Evolutionary conservation across 2,888 invertebrate genomes (phyloP).

Genomic region (Tiliacea citrago): DNA sequence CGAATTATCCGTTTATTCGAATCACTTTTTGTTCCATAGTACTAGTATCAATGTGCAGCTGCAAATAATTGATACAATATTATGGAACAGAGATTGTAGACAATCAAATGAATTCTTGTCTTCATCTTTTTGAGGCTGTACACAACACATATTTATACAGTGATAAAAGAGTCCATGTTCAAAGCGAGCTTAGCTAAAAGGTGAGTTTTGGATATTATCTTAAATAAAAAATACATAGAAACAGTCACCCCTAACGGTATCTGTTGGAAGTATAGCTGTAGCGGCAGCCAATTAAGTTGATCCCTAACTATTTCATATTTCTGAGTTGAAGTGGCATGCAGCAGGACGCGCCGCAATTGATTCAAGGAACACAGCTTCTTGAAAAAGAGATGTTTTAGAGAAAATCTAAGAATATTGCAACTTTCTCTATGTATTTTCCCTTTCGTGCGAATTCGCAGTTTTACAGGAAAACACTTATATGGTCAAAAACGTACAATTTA

Average conservation of each 20-base stretch:
- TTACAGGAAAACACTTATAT: not conserved
- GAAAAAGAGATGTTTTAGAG: not conserved
- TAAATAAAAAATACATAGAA: not conserved
- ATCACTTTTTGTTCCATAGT: no score
- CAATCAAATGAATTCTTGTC: no score
- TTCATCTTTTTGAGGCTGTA: no score
- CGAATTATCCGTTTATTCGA: no score
- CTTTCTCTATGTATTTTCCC: not conserved
- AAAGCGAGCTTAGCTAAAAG: not conserved
- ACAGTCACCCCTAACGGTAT: slow-evolving; percentile 33
- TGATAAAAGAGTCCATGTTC: not conserved
- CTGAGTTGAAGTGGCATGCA: not conserved
- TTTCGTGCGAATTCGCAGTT: not conserved
- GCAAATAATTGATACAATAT: no score
- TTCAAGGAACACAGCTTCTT: slow-evolving; percentile 7
- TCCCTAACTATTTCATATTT: slow-evolving; percentile 50
- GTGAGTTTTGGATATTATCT: not conserved
- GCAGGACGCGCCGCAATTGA: not conserved
- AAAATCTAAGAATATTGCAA: not conserved
- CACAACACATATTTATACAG: not conserved
- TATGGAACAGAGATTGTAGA: no score
- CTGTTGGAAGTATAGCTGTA: slow-evolving; percentile 23
- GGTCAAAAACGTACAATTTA: not conserved
- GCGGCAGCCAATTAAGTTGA: slow-evolving; percentile 64
- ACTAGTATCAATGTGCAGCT: no score